phyloP scores from a whole-genome alignment of 1,140 invertebrate genomes.

The Atta cephalotes region DNA sequence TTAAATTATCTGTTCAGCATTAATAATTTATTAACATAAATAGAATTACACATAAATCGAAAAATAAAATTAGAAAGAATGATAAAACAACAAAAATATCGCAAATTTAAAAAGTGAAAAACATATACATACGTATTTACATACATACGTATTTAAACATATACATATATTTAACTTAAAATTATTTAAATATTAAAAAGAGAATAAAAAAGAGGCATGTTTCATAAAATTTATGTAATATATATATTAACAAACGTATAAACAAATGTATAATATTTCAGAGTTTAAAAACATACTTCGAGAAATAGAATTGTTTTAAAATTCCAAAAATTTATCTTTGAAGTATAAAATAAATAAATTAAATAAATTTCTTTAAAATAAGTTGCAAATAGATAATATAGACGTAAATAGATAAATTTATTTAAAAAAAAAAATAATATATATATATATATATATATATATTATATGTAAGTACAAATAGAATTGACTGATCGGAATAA shows the following conservation, averaged over 20 bases:
- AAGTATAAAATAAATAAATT: too few relatives aligned
- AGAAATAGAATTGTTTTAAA: background rate
- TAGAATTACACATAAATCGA: background rate
- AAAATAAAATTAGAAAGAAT: background rate
- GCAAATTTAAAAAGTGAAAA: background rate
- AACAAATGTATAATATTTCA: background rate
- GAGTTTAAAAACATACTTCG: background rate
- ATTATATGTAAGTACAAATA: background rate
- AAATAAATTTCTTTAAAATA: background rate
- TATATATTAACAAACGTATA: background rate
- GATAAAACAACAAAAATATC: background rate
- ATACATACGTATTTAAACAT: too few relatives aligned
- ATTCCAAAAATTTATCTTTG: background rate
- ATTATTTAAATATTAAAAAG: conserved; percentile 4
- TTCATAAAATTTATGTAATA: background rate
- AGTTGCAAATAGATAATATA: too few relatives aligned
- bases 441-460: background rate
- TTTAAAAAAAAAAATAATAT: too few relatives aligned
- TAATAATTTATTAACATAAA: too few relatives aligned
- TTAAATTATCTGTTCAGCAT: background rate
- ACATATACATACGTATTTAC: background rate
- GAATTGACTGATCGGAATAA: background rate
- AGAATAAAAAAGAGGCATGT: background rate
- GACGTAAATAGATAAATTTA: background rate
- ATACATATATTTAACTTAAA: background rate